A percentile compares a stretch with the other conserved stretches of the same genome.
Evolutionary conservation across 2,888 invertebrate species (phyloP).

Genomic region (Hirtodrosophila alboralis): DNA sequence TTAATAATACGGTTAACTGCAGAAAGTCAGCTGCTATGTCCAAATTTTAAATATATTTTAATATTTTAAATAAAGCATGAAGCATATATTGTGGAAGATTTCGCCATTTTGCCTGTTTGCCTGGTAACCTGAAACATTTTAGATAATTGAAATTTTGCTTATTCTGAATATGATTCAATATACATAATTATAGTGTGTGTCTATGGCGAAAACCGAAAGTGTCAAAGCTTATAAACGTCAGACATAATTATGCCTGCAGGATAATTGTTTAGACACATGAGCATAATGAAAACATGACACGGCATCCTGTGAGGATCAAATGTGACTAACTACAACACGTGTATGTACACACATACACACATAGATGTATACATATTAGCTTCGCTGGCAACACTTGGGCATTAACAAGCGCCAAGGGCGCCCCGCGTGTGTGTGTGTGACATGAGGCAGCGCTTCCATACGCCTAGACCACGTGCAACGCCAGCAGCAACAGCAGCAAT

Average conservation of each 20-base stretch:
- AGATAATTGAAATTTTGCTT: too few relatives aligned
- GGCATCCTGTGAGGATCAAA: slow-evolving; percentile 79
- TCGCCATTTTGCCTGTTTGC: too few relatives aligned
- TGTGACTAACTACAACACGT: slow-evolving; percentile 15
- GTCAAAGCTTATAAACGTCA: slow-evolving; percentile 81
- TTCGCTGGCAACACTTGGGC: slow-evolving; percentile 46
- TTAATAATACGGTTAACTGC: too few relatives aligned
- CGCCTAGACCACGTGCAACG: slow-evolving; percentile 5
- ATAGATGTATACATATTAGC: slow-evolving; percentile 27
- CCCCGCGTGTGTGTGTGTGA: slow-evolving; percentile 18
- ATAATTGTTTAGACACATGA: slow-evolving; percentile 81
- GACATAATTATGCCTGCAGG: slow-evolving; percentile 80
- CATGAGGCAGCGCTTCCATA: slow-evolving; percentile 7
- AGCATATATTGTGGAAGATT: too few relatives aligned
- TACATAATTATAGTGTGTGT: too few relatives aligned
- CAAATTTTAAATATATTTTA: too few relatives aligned
- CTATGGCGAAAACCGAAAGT: slow-evolving; percentile 74
- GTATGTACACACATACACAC: background rate
- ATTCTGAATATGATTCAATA: too few relatives aligned
- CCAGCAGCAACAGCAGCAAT: slow-evolving; percentile 3
- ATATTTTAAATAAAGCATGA: too few relatives aligned
- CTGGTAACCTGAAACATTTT: too few relatives aligned
- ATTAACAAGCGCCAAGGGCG: slow-evolving; percentile 68
- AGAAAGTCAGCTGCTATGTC: too few relatives aligned
- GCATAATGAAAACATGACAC: slow-evolving; percentile 80